Base-by-base conservation (phyloP, 2,113 vertebrate species). In the Gambusia affinis region DNA sequence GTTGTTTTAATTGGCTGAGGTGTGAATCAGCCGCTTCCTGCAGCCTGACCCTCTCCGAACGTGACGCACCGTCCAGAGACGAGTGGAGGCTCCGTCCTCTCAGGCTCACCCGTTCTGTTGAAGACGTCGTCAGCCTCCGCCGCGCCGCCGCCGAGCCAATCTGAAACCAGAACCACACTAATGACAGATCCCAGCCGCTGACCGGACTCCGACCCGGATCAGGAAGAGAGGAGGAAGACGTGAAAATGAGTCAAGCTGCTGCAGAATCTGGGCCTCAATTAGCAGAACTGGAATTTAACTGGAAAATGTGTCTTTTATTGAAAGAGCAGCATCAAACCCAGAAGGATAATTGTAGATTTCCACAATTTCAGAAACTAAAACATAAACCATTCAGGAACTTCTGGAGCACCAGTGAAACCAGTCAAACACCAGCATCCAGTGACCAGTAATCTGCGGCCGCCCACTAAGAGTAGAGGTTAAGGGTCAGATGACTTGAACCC, bases 1-100 rank as follows among this genome's bases (percentile, higher is more conserved):
- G 42, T 11, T 22, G 67, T 51, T 87, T 82, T 89, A 89, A 91
- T 90, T 91, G 89, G 80, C 81, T 73, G 64, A 62, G 64, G 74
- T 81, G 85, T 84, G 85, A 87, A 67, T 81, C 84, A 75, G 67
- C 70, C 7, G 0, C 24, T n/a, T 63, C 10, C 69, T 70, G 27
- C 0, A 63, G 60, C 39, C 28, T 2, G 42, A 79, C 68, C 85
- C 30, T 2, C 63, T 70, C 1, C 0, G 4, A 37, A 44, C 39
- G 37, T 62, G 79, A 76, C 11, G 68, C 42, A 12, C 47, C 0
- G n/a, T 68, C 62, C 68, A 27, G 8, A 12, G 66, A 29, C 4
- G 1, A 37, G 60, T 42, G 51, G 24, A 24, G 51, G 24, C 51
- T 57, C 24, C 29, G 61, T 60, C 62, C 37, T 81, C 67, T 28